phyloP scores from a whole-genome alignment of 2,113 vertebrate species.

The Balaenoptera acutorostrata region DNA sequence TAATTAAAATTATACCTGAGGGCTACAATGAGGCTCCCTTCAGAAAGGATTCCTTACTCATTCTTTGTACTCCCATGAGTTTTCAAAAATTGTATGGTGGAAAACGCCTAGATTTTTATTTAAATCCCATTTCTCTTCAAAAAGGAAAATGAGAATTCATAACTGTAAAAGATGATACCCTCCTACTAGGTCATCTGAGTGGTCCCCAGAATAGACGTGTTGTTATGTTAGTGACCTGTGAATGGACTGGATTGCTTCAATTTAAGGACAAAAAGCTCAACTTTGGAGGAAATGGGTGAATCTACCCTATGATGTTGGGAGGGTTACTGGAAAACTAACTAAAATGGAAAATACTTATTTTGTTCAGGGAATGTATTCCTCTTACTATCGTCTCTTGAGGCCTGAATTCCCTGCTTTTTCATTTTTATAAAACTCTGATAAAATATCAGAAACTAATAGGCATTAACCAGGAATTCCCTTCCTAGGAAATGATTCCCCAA shows the following conservation, averaged over 20 bases:
- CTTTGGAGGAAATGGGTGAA: neutral
- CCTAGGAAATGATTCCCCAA: neutral
- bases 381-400: neutral
- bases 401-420: neutral
- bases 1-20: neutral
- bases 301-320: neutral
- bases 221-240: neutral
- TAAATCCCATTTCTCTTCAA: neutral
- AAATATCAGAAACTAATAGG: neutral
- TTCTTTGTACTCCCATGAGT: neutral
- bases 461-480: neutral
- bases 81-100: neutral
- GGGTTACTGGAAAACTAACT: neutral
- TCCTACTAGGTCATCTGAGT: neutral
- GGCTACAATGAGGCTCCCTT: neutral
- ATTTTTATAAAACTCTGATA: conserved; percentile 28
- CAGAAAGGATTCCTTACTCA: neutral
- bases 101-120: neutral
- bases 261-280: neutral
- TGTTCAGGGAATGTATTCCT: neutral
- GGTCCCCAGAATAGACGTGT: neutral
- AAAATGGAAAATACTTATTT: neutral
- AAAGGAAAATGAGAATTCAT: neutral
- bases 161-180: neutral
- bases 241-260: neutral